Evolutionary conservation across 2,113 vertebrate species (phyloP).

Genomic region (Pterocles gutturalis): DNA sequence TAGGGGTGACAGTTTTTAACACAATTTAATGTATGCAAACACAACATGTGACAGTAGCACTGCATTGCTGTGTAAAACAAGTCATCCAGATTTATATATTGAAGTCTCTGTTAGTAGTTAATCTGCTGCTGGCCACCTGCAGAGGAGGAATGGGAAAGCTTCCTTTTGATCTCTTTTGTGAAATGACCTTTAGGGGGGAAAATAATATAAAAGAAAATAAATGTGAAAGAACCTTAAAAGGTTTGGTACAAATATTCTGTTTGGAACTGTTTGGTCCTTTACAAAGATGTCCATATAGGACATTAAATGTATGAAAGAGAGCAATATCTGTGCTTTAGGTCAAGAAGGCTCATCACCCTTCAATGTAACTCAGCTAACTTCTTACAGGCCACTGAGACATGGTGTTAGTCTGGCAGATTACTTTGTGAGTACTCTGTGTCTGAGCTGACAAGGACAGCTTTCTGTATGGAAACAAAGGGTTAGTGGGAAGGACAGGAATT

Average conservation of each 20-base stretch:
- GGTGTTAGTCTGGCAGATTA: slow-evolving; percentile 20
- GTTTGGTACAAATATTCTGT: slow-evolving; percentile 81
- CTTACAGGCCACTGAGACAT: slow-evolving; percentile 20
- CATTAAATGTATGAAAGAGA: slow-evolving; percentile 58
- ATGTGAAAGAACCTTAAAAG: slow-evolving; percentile 82
- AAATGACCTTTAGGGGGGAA: slow-evolving; percentile 81
- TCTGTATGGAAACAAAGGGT: slow-evolving; percentile 1
- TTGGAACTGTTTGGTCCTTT: slow-evolving; percentile 74
- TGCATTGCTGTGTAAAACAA: slow-evolving; percentile 67
- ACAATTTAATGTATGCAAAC: slow-evolving; percentile 48
- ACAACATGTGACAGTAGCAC: slow-evolving; percentile 36
- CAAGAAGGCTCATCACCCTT: slow-evolving; percentile 60
- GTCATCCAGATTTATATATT: slow-evolving; percentile 69
- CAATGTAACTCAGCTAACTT: slow-evolving; percentile 57
- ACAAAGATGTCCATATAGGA: slow-evolving; percentile 73
- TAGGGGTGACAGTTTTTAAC: slow-evolving; percentile 22
- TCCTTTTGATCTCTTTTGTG: slow-evolving; percentile 83
- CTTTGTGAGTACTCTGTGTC: background rate
- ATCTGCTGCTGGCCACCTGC: slow-evolving; percentile 79
- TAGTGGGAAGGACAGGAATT: background rate
- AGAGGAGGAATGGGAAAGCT: slow-evolving; percentile 76
- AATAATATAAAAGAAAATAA: slow-evolving; percentile 77
- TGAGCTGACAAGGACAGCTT: background rate
- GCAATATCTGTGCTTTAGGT: slow-evolving; percentile 71
- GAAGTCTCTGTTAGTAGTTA: slow-evolving; percentile 76